These are phyloP conservation scores for Cyphomyrus plagiostoma DNA, from an alignment of 2,113 vertebrate genomes.

Conservation along the genomic window DNA sequence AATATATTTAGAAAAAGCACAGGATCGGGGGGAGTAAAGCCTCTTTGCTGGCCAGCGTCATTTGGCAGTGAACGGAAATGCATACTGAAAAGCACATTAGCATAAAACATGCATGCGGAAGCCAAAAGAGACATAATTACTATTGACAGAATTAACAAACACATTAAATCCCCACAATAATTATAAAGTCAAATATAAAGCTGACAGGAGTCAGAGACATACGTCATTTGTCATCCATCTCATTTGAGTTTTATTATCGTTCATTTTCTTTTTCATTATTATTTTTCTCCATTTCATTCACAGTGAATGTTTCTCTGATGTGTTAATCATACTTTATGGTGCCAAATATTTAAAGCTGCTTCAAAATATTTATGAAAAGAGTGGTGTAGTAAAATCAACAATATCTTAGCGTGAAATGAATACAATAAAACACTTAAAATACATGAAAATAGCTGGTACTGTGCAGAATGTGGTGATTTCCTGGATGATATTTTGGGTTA, in stretches of 20 bases:
- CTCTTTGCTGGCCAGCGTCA: slow-evolving; percentile 46
- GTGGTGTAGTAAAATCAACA: background rate
- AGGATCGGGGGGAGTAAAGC: slow-evolving; percentile 37
- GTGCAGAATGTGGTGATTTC: background rate
- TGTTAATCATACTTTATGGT: background rate
- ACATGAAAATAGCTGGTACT: background rate
- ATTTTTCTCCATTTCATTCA: slow-evolving; percentile 17
- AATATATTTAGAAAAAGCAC: slow-evolving; percentile 47
- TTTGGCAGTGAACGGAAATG: slow-evolving; percentile 48
- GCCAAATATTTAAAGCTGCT: background rate
- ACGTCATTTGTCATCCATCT: slow-evolving; percentile 60
- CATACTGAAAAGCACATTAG: slow-evolving; percentile 52
- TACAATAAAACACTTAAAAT: background rate
- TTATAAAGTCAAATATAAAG: slow-evolving; percentile 64
- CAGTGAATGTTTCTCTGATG: background rate
- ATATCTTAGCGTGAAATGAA: background rate
- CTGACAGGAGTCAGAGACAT: slow-evolving; percentile 48
- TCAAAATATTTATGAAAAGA: background rate
- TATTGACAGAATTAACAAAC: slow-evolving; percentile 71
- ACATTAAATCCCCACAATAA: slow-evolving; percentile 63
- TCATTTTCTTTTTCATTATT: slow-evolving; percentile 49
- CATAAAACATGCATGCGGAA: slow-evolving; percentile 46
- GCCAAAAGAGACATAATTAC: slow-evolving; percentile 63
- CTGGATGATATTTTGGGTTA: background rate
- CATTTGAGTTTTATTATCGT: slow-evolving; percentile 51